Evolutionary conservation across 2,888 invertebrate genomes (phyloP), one percentile per base, ranked within the genome.

Genomic region (Rambutsinella grinnellia): DNA sequence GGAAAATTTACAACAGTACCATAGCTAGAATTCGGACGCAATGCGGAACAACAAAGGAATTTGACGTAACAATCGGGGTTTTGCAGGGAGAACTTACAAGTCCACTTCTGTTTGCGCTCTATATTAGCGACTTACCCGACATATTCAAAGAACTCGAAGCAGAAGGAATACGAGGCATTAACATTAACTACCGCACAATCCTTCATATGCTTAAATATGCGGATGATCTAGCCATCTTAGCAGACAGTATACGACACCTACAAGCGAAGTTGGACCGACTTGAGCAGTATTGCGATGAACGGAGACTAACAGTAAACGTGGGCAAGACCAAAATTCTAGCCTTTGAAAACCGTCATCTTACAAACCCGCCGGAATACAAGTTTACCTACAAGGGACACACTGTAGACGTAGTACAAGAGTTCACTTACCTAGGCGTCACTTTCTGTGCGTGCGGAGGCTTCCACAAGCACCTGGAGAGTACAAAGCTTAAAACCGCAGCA

Each of bases 41-140:
- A 1, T 23, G 28, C 15, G 66, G 66, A 3, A 51, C 49, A 13
- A 74, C 58, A 17, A 53, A 65, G 21, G n/a, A 1, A 19, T 58
- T 66, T 23, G 28, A 23, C 1, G 36, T 74, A 1, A 26, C 49
- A 23, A 51, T 26, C 44, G 17, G 17, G 0, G 60, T 74, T 0
- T 15, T 67, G 2, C 74, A 74, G 54, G 74, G 66, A 1, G 74
- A 74, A 46, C 51, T 60, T 0, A 24, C 67, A 0, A 24, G 44
- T 2, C 60, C 66, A 6, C 66, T 36, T 19, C 19, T 74, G 2
- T 74, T 74, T 46, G 60, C 49, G 1, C 51, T 74, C 15, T 74
- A 49, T 19, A n/a, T n/a, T n/a, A n/a, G n/a, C n/a, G n/a, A n/a
- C 46, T 51, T 15, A 24, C 49, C 1, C 44, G n/a, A n/a, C n/a